Evolutionary conservation across 2,113 vertebrate genomes (phyloP), one percentile per base, ranked within the genome.

Genomic region (Leptosomus discolor): DNA sequence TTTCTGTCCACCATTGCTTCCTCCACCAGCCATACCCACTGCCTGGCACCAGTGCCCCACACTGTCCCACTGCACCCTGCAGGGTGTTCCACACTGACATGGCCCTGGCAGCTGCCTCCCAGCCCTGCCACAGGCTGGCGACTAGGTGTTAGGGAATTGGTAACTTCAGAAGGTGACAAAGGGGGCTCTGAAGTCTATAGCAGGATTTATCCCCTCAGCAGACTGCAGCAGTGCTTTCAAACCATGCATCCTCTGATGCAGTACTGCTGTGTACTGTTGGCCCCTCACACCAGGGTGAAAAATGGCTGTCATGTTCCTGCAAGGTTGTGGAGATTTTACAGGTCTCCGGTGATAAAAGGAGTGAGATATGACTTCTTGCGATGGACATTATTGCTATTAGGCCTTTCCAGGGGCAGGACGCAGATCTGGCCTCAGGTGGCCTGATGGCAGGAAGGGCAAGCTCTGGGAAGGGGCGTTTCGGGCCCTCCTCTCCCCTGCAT

Each of bases 101-200:
- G 7, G 46, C 19, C 60, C 48, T 36, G 48, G 34, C 19, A 78
- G 13, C 13, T 41, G 15, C 69, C 11, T 61, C 57, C 12, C 3
- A 6, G 9, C 9, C 24, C 36, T 43, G 14, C 21, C 3, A 4
- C 20, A 45, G 27, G 30, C 14, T 1, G 5, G 7, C 1, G 1
- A 30, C 7, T 11, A 5, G 2, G 2, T 37, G 7, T 23, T 64
- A 43, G 17, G 54, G 32, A 74, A 22, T 0, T 0, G 1, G 32
- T 1, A 48, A 24, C 43, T 32, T 48, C 29, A 71, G n/a, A 84
- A 11, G 1, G 6, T 54, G 27, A 22, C 15, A 85, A 92, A 36
- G 6, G 32, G 5, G 18, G 3, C 15, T 68, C 11, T 58, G 53
- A 77, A 26, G 3, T 36, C 29, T 58, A 8, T 15, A 32, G 5